Base-by-base conservation (phyloP, 2,113 vertebrate species). In the Poeciliopsis turrubarensis region DNA sequence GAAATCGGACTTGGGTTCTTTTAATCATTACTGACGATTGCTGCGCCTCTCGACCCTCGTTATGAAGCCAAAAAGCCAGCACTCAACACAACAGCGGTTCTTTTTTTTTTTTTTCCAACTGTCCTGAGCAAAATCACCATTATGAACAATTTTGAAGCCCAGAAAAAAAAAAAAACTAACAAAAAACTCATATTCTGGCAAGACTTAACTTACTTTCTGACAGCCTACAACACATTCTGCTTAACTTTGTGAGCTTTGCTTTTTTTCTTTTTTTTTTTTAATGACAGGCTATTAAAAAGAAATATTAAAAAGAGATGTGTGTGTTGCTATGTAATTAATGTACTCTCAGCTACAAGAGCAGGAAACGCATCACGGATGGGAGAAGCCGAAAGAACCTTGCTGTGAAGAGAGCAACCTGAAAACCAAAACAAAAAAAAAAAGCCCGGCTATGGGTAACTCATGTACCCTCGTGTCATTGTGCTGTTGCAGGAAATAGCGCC, bases 401-500 rank as follows among this genome's bases (percentile, higher is more conserved):
- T 78, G 68, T 66, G 68, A 63, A 71, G 74, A 85, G 77, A 85
- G 79, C 89, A 73, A 88, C 70, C 78, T 74, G 80, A 11, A 37
- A 11, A 34, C 9, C 8, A 10, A 37, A 11, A 34, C 9, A 34
- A 34, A 9, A 34, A 1, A 34, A 34, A 37, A 10, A 2, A 37
- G 83, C 65, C 32, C 60, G 71, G 54, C 72, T 66, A 4, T 72
- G 79, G 81, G 79, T 78, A 78, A 81, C 83, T 71, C 76, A 51
- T 73, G 66, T 66, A 72, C 78, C 82, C 78, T 83, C 34, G 84
- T 87, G 82, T 85, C 88, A 86, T 44, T 79, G 47, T 57, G 69
- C 75, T 80, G 86, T 74, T 79, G 78, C 87, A 63, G 37, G 76
- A 88, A 89, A 89, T 77, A 63, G 82, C 17, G 8, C 71, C 74